phyloP scores from a whole-genome alignment of 2,797 vertebrate genomes.

The Chrysocyon brachyurus region DNA sequence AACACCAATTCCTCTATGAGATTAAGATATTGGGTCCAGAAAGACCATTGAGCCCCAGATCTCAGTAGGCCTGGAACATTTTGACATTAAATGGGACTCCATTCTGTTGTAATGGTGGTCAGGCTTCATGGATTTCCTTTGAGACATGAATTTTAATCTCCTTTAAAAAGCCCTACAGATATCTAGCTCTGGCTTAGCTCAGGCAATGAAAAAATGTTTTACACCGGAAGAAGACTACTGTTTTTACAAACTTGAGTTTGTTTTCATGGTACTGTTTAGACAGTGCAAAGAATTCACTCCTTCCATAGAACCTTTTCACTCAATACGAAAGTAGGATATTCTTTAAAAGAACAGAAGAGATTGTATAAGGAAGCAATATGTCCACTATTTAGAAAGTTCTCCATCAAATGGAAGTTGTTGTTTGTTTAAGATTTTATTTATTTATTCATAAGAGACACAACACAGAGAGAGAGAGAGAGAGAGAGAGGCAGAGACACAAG shows the following conservation, averaged over 20 bases:
- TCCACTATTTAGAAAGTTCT: not conserved
- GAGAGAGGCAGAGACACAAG: no score
- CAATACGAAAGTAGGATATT: not conserved
- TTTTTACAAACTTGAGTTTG: conserved; percentile 55
- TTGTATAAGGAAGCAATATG: not conserved
- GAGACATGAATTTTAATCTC: conserved; percentile 19
- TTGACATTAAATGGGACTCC: not conserved
- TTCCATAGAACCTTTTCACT: not conserved
- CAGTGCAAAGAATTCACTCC: conserved; percentile 24
- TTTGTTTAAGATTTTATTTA: not conserved
- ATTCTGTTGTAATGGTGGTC: not conserved
- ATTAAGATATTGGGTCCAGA: not conserved
- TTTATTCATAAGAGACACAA: no score
- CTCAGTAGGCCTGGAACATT: not conserved
- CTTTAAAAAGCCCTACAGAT: not conserved
- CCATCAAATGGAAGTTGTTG: not conserved
- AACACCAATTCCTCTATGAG: not conserved
- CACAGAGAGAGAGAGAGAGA: no score
- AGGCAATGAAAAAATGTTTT: not conserved
- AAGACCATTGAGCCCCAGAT: not conserved
- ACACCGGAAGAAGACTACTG: conserved; percentile 13
- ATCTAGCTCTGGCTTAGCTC: not conserved
- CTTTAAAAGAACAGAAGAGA: conserved; percentile 11
- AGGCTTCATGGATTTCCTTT: conserved; percentile 11
- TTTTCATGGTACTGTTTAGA: conserved; percentile 52